These are phyloP conservation scores for Clarias gariepinus DNA, from an alignment of 2,113 vertebrate genomes.

Conservation along the genomic window DNA sequence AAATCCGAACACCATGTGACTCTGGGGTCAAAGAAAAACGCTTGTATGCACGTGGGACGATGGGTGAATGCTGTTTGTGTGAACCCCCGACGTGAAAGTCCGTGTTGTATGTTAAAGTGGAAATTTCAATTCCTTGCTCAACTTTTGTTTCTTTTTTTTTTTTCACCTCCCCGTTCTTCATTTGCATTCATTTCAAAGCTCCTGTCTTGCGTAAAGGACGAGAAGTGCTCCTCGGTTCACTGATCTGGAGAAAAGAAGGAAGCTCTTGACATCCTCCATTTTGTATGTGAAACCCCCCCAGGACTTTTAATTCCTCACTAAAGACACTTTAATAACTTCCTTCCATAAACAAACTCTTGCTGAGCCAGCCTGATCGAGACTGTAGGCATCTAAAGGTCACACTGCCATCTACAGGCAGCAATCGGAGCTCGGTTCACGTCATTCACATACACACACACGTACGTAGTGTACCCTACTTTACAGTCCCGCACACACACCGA, in stretches of 20 bases:
- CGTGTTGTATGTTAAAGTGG: neutral
- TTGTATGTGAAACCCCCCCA: slow-evolving; percentile 8
- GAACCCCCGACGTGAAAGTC: neutral
- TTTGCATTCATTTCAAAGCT: too few relatives aligned
- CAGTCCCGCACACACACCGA: neutral
- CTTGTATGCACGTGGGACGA: slow-evolving; percentile 60
- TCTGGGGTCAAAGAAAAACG: neutral
- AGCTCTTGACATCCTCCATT: slow-evolving; percentile 36
- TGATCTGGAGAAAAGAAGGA: slow-evolving; percentile 19
- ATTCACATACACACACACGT: slow-evolving; percentile 12
- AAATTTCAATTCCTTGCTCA: neutral
- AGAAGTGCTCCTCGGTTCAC: neutral
- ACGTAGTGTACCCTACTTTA: neutral
- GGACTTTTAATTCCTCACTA: slow-evolving; percentile 63
- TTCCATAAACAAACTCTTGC: slow-evolving; percentile 68
- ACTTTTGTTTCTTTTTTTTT: neutral
- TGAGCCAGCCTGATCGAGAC: slow-evolving; percentile 41
- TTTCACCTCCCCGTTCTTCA: neutral
- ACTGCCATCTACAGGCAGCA: slow-evolving; percentile 69
- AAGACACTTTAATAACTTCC: slow-evolving; percentile 77
- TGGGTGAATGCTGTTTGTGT: slow-evolving; percentile 64
- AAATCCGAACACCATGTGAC: slow-evolving; percentile 23
- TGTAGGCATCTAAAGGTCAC: slow-evolving; percentile 50
- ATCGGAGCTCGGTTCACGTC: neutral
- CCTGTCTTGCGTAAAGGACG: neutral